A percentile compares a stretch with the other conserved stretches of the same genome.
phyloP scores from a whole-genome alignment of 2,888 invertebrate genomes.

The Halictus quadricinctus region DNA sequence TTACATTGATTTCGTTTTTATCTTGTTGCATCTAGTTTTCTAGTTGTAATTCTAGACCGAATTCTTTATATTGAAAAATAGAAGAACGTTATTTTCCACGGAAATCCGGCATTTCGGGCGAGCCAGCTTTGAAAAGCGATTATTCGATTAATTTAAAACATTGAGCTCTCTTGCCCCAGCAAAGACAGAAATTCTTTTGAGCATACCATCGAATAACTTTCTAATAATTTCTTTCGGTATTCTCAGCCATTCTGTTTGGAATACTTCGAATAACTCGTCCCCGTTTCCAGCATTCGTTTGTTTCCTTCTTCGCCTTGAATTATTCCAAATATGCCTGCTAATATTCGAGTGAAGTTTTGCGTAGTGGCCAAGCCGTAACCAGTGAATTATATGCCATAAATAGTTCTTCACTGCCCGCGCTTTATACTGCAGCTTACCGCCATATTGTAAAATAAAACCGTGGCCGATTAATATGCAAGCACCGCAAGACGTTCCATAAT shows the following conservation, averaged over 20 bases:
- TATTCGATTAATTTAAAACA: background rate
- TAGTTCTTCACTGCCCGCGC: background rate
- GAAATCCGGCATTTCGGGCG: background rate
- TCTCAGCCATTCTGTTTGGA: constrained; percentile 3
- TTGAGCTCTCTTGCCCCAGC: background rate
- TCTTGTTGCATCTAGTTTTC: too few species aligned
- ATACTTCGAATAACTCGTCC: background rate
- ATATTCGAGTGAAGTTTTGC: background rate
- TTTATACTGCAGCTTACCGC: background rate
- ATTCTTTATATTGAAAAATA: too few species aligned
- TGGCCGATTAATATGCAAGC: background rate
- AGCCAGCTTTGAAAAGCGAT: background rate
- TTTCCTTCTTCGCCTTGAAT: background rate
- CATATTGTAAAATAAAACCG: background rate
- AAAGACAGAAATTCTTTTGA: background rate
- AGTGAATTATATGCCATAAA: background rate
- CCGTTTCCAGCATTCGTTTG: background rate
- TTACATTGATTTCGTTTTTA: too few species aligned
- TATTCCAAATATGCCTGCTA: background rate
- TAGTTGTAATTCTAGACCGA: too few species aligned
- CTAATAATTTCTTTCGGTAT: constrained; percentile 10
- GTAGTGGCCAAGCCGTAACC: background rate
- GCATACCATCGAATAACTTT: background rate
- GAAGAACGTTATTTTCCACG: background rate
- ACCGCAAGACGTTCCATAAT: constrained; percentile 2